A percentile compares a stretch with the other conserved stretches of the same genome.
These are phyloP conservation scores for Anguilla marmorata DNA, from an alignment of 2,797 vertebrate genomes.

Conservation along the genomic window DNA sequence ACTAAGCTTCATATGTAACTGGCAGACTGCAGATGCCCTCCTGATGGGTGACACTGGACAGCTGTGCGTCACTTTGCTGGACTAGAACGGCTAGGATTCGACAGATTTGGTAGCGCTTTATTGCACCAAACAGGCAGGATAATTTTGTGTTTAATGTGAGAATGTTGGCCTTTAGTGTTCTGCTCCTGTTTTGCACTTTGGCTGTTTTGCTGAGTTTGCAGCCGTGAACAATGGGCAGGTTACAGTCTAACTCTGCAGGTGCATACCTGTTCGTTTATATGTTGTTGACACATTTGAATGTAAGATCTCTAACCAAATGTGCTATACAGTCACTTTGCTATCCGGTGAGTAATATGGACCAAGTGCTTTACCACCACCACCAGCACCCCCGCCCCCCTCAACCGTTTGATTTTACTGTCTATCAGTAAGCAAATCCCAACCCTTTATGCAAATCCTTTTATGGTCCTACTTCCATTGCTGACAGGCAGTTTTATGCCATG, in stretches of 20 bases:
- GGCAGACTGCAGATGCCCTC: too few relatives aligned
- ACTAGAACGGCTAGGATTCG: too few relatives aligned
- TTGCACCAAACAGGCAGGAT: not conserved
- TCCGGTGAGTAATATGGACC: too few relatives aligned
- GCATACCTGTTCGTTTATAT: not conserved
- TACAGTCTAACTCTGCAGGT: not conserved
- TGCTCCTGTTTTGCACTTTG: not conserved
- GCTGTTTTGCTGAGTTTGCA: not conserved
- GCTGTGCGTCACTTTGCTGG: too few relatives aligned
- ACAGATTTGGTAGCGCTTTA: too few relatives aligned
- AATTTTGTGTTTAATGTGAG: not conserved
- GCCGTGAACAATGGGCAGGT: not conserved
- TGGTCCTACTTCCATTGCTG: not conserved
- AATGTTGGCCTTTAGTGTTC: not conserved
- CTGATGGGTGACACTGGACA: too few relatives aligned
- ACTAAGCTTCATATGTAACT: too few relatives aligned
- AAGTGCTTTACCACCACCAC: not conserved
- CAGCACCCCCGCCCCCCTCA: not conserved
- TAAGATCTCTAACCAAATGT: not conserved
- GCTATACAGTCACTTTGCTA: not conserved
- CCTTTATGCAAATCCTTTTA: constrained; percentile 18
- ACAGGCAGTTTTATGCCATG: not conserved
- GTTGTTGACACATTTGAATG: not conserved
- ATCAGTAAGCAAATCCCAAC: constrained; percentile 24
- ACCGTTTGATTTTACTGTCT: constrained; percentile 2